Evolutionary conservation across 1,140 invertebrate species (phyloP).

Genomic region (Drosophila ananassae): DNA sequence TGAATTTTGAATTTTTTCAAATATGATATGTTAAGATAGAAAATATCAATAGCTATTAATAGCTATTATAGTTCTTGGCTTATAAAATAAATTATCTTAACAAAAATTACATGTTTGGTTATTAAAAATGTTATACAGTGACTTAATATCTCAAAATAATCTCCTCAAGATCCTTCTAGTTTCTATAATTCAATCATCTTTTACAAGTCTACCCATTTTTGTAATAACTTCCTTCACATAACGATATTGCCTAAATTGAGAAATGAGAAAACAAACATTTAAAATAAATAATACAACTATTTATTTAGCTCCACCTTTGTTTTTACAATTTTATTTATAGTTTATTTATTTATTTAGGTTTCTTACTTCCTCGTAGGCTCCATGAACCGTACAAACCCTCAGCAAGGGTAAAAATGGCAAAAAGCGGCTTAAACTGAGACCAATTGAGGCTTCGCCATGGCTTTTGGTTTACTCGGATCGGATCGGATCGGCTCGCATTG

Average conservation of each 20-base stretch:
- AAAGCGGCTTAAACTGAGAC: slow-evolving; percentile 70
- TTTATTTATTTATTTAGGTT: slow-evolving; percentile 12
- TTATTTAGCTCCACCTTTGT: background rate
- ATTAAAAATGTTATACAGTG: too few relatives aligned
- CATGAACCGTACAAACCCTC: slow-evolving; percentile 3
- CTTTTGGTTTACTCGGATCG: slow-evolving; percentile 24
- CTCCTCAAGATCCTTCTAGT: too few relatives aligned
- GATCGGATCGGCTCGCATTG: slow-evolving; percentile 47
- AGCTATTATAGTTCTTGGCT: too few relatives aligned
- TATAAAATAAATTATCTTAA: too few relatives aligned
- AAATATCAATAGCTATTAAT: too few relatives aligned
- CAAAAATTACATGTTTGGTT: too few relatives aligned
- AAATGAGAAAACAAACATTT: background rate
- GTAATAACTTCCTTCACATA: too few relatives aligned
- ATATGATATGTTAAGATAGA: too few relatives aligned
- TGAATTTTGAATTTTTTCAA: too few relatives aligned
- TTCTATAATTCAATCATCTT: too few relatives aligned
- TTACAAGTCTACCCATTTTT: too few relatives aligned
- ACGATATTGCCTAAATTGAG: background rate
- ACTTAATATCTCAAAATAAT: too few relatives aligned
- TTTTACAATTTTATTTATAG: background rate
- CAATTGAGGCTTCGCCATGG: slow-evolving; percentile 49
- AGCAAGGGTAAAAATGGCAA: slow-evolving; percentile 32
- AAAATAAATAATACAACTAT: background rate
- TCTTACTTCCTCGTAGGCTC: slow-evolving; percentile 6